Conservation (phyloP, 2,888 invertebrate genomes). For the Lochmaea capreae region DNA sequence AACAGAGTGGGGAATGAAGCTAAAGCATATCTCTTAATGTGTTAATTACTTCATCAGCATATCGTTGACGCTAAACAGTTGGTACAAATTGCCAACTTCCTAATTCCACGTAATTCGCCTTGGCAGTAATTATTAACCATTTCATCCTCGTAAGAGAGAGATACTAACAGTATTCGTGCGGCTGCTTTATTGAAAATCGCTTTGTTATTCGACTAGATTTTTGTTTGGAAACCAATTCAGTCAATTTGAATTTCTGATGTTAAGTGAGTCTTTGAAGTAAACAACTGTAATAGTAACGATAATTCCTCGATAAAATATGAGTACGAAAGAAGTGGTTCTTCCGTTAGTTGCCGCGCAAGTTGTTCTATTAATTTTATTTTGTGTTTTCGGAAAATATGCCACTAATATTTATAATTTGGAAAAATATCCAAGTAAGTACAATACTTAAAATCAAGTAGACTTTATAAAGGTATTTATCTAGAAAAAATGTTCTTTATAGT, state of each 20-base stretch:
- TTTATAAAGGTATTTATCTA: too few relatives aligned
- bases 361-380: constrained; percentile 54
- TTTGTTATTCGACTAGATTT: constrained; percentile 36
- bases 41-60: constrained; percentile 26
- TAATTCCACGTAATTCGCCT: constrained; percentile 30
- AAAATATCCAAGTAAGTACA: constrained; percentile 57
- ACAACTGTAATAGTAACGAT: constrained; percentile 38
- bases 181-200: constrained; percentile 36
- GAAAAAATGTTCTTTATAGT: too few relatives aligned
- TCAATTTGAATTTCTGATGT: constrained; percentile 26
- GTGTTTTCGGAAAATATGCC: constrained; percentile 52
- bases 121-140: constrained; percentile 30
- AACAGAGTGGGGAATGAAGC: constrained; percentile 1
- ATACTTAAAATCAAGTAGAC: background rate
- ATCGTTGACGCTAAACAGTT: constrained; percentile 19
- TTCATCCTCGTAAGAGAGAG: constrained; percentile 24
- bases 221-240: constrained; percentile 26
- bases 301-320: constrained; percentile 20
- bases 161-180: constrained; percentile 23
- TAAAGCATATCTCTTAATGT: constrained; percentile 13
- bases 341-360: constrained; percentile 50
- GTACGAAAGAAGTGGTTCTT: constrained; percentile 47
- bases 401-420: constrained; percentile 44
- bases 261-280: constrained; percentile 18
- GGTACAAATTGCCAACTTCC: constrained; percentile 32